Conservation (phyloP, 2,888 invertebrate genomes). For the Lathronympha strigana region DNA sequence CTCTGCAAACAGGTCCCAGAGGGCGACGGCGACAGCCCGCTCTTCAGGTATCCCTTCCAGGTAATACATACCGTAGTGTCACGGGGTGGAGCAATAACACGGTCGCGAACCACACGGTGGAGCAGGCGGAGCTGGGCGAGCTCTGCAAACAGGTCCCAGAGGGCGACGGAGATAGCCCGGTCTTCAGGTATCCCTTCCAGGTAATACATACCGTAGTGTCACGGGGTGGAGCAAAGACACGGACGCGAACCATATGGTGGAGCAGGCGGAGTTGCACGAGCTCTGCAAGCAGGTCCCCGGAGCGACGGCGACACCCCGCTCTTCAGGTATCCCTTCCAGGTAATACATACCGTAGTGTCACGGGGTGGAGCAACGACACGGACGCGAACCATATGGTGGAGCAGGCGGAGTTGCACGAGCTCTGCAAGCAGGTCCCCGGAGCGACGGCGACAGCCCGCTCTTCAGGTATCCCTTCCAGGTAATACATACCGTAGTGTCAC, state of each 20-base stretch:
- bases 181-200: conserved; percentile 63
- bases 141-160: conserved; percentile 74
- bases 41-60: conserved; percentile 63
- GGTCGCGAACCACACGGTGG: background rate
- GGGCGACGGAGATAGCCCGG: conserved; percentile 68
- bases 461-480: conserved; percentile 69
- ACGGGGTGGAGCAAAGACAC: background rate
- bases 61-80: background rate
- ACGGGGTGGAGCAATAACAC: background rate
- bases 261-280: background rate
- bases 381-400: background rate
- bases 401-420: background rate
- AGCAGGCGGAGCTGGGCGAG: conserved; percentile 57
- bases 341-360: conserved; percentile 47
- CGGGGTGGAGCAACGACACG: background rate
- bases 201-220: background rate
- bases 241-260: background rate
- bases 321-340: conserved; percentile 67
- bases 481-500: conserved; percentile 46
- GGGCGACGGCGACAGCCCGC: conserved; percentile 68
- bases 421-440: background rate
- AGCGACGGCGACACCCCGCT: conserved; percentile 63
- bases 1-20: conserved; percentile 74
- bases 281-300: conserved; percentile 43
- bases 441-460: no score